Evolutionary conservation across 1,140 invertebrate genomes (phyloP).

Genomic region (Tribolium madens): DNA sequence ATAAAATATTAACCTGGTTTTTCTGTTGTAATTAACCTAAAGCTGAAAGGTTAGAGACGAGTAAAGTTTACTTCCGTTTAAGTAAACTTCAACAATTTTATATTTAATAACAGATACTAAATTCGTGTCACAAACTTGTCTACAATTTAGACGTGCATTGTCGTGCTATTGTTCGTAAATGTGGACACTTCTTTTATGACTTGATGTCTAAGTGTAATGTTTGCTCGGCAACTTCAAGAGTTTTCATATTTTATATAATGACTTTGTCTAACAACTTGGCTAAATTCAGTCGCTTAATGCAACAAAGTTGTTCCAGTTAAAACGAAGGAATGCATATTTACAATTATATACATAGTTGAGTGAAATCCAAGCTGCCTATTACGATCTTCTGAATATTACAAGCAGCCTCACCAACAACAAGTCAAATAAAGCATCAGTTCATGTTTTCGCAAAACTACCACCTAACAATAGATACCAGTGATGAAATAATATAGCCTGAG

Average conservation of each 20-base stretch:
- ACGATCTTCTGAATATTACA: constrained; percentile 3
- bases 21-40: background rate
- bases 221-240: background rate
- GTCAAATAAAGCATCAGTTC: constrained; percentile 23
- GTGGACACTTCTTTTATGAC: background rate
- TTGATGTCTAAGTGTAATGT: background rate
- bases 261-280: background rate
- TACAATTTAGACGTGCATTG: background rate
- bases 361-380: constrained; percentile 7
- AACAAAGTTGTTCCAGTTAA: background rate
- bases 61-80: background rate
- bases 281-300: background rate
- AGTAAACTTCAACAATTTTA: background rate
- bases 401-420: constrained; percentile 1
- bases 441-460: constrained; percentile 13
- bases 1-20: background rate
- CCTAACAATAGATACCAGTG: constrained; percentile 15
- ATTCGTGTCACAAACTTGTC: background rate
- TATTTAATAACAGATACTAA: background rate
- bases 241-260: background rate
- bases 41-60: too few species aligned
- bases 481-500: background rate
- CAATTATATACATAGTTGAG: background rate
- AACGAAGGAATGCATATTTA: constrained; percentile 2
- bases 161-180: background rate